A percentile compares a stretch with the other conserved stretches of the same genome.
Conservation (phyloP, 2,113 vertebrate genomes). For the Hiodon alosoides region DNA sequence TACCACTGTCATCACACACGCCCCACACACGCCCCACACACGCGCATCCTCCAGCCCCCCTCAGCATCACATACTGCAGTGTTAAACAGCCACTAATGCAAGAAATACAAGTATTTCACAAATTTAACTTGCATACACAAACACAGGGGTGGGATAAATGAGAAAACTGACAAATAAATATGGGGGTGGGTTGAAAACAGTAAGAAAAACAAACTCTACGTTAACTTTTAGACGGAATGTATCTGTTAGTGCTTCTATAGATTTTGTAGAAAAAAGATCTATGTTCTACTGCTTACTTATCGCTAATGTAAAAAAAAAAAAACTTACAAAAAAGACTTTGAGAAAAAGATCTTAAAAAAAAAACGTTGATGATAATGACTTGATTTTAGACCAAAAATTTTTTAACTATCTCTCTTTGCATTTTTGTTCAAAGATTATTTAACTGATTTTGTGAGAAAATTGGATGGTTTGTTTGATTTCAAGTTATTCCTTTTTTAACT, state of each 20-base stretch:
- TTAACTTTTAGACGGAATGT: conserved; percentile 75
- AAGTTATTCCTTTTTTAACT: conserved; percentile 15
- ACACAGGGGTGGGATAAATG: conserved; percentile 6
- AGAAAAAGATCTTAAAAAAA: conserved; percentile 59
- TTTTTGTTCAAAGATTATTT: conserved; percentile 51
- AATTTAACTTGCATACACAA: conserved; percentile 1
- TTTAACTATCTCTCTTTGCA: conserved; percentile 67
- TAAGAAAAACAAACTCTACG: conserved; percentile 53
- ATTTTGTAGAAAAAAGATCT: conserved; percentile 77
- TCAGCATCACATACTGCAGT: conserved; percentile 11
- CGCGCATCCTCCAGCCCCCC: not conserved
- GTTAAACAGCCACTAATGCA: conserved; percentile 17
- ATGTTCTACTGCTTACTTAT: conserved; percentile 77
- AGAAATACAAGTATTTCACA: conserved; percentile 16
- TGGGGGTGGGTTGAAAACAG: conserved; percentile 36
- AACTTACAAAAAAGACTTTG: conserved; percentile 58
- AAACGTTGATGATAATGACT: conserved; percentile 68
- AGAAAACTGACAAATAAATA: conserved; percentile 33
- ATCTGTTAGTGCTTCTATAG: conserved; percentile 77
- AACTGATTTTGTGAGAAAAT: conserved; percentile 60
- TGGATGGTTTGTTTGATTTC: conserved; percentile 37
- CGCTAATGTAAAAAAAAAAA: conserved; percentile 68
- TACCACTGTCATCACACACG: conserved; percentile 5
- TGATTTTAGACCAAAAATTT: conserved; percentile 89
- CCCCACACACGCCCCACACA: not conserved